phyloP scores from a whole-genome alignment of 30 jellyfish, hydroid and myxozoan genomes.

The Turritopsis rubra region DNA sequence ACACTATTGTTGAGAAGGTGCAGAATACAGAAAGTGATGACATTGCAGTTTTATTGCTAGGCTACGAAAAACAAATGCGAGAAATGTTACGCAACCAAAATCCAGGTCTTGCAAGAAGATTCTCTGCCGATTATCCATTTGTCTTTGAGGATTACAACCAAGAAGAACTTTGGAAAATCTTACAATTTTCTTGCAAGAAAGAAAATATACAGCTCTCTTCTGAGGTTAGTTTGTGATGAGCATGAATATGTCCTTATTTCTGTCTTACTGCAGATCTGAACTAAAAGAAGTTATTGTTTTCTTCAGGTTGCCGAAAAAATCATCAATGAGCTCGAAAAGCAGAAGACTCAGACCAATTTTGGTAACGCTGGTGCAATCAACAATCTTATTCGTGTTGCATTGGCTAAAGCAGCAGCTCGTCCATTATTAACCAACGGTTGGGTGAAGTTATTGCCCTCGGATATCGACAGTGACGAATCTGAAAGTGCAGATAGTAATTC shows the following conservation, averaged over 20 bases:
- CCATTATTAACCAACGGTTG: slow-evolving; percentile 14
- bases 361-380: slow-evolving; percentile 28
- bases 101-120: slow-evolving; percentile 28
- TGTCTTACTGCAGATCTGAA: neutral
- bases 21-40: slow-evolving; percentile 32
- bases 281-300: neutral
- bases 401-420: slow-evolving; percentile 29
- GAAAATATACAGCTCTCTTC: neutral
- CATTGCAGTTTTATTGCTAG: slow-evolving; percentile 36
- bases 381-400: slow-evolving; percentile 21
- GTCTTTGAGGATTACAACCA: slow-evolving; percentile 13
- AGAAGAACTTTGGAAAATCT: neutral
- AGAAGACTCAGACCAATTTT: slow-evolving; percentile 25
- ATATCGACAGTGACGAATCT: slow-evolving; percentile 3
- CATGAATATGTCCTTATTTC: neutral
- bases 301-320: neutral
- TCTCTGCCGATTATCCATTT: slow-evolving; percentile 19
- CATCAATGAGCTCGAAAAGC: neutral
- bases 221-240: neutral
- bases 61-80: slow-evolving; percentile 28
- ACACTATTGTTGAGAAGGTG: slow-evolving; percentile 24
- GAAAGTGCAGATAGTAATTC: neutral
- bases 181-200: slow-evolving; percentile 5
- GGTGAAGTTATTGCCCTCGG: neutral
- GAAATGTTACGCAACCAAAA: slow-evolving; percentile 30